Conservation (phyloP, 2,888 invertebrate species). For the Trissolcus brochymenae region DNA sequence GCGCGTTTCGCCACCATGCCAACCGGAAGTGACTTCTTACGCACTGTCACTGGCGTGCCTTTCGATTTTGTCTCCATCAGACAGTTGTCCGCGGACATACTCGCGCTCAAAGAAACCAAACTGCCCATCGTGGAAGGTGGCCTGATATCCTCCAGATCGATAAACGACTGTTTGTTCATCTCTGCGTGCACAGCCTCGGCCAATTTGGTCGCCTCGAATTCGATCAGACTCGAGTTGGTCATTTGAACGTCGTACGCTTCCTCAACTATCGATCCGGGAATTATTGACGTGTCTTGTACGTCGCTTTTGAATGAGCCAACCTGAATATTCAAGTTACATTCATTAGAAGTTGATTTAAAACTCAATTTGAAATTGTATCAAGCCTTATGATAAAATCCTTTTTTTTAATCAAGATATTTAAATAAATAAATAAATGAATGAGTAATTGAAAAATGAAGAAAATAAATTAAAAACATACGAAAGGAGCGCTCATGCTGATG, state of each 20-base stretch:
- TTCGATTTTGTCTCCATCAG: conserved; percentile 29
- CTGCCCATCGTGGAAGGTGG: conserved; percentile 88
- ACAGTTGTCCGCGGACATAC: conserved; percentile 60
- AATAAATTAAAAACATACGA: conserved; percentile 76
- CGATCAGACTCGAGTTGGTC: conserved; percentile 84
- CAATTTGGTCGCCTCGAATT: conserved; percentile 85
- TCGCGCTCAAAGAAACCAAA: conserved; percentile 79
- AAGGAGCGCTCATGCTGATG: conserved; percentile 85
- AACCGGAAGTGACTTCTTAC: conserved; percentile 84
- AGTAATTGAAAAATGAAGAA: too few relatives aligned
- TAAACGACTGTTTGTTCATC: conserved; percentile 74
- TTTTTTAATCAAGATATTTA: not conserved
- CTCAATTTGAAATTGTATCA: not conserved
- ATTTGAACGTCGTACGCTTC: conserved; percentile 70
- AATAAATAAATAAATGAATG: too few relatives aligned
- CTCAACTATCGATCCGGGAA: conserved; percentile 25
- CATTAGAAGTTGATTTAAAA: not conserved
- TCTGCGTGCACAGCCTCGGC: conserved; percentile 79
- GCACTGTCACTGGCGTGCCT: conserved; percentile 51
- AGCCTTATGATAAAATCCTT: not conserved
- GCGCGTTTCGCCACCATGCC: conserved; percentile 85
- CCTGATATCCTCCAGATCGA: conserved; percentile 85
- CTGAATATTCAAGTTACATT: conserved; percentile 3
- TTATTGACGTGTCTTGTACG: conserved; percentile 72
- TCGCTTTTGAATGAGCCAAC: conserved; percentile 82